phyloP scores from a whole-genome alignment of 1,140 invertebrate species.

The Megalonaias nervosa region DNA sequence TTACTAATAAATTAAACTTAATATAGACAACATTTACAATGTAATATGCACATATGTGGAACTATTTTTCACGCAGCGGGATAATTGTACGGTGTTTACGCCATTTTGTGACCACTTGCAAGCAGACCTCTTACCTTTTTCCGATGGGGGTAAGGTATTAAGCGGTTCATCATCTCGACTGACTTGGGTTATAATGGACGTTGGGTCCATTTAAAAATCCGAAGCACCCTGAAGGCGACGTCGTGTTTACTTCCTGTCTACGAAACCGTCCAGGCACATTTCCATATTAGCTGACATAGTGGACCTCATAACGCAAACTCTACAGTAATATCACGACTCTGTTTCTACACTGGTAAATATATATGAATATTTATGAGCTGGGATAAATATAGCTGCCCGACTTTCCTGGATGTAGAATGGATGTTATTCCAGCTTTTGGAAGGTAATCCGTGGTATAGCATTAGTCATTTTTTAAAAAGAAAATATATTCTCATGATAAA shows the following conservation, averaged over 20 bases:
- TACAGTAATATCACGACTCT: slow-evolving; percentile 34
- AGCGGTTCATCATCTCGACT: slow-evolving; percentile 96
- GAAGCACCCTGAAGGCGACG: slow-evolving; percentile 57
- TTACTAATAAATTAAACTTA: too few species aligned
- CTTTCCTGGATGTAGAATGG: too few species aligned
- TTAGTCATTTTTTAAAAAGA: too few species aligned
- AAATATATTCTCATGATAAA: too few species aligned
- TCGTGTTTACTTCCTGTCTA: slow-evolving; percentile 42
- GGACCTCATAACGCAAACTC: slow-evolving; percentile 18
- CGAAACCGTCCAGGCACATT: slow-evolving; percentile 9
- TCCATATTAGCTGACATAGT: slow-evolving; percentile 24
- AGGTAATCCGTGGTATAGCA: too few species aligned
- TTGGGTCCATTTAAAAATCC: slow-evolving; percentile 91
- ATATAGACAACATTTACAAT: too few species aligned
- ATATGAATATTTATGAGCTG: slow-evolving; percentile 37
- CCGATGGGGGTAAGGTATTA: slow-evolving; percentile 86
- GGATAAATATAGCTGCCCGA: too few species aligned
- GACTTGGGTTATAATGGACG: slow-evolving; percentile 98
- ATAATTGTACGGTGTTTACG: slow-evolving; percentile 27
- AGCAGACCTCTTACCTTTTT: slow-evolving; percentile 84
- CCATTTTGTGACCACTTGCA: slow-evolving; percentile 34
- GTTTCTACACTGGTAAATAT: slow-evolving; percentile 25
- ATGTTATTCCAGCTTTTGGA: too few species aligned
- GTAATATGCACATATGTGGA: slow-evolving; percentile 17
- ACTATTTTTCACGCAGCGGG: slow-evolving; percentile 29